A percentile compares a stretch with the other conserved stretches of the same genome.
phyloP scores from a whole-genome alignment of 2,113 vertebrate genomes.

The Labeo rohita region DNA sequence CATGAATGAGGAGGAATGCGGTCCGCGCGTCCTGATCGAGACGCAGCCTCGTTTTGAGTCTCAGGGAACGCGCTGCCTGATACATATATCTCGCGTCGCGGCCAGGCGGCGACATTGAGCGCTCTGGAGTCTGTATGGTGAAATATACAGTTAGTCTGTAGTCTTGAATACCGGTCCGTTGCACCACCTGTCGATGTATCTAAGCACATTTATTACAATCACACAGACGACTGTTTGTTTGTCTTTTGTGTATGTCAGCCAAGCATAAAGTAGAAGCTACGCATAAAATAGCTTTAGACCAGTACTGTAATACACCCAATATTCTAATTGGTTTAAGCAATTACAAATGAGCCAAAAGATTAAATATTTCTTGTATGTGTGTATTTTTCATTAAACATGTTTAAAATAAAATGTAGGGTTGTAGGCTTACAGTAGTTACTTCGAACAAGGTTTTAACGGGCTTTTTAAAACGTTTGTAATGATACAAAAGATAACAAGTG shows the following conservation, averaged over 20 bases:
- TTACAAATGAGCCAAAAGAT: background rate
- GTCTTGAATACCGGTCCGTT: constrained; percentile 24
- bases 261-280: background rate
- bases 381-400: background rate
- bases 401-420: background rate
- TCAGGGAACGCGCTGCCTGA: constrained; percentile 59
- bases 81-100: constrained; percentile 38
- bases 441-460: background rate
- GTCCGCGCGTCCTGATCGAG: constrained; percentile 76
- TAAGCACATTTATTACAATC: constrained; percentile 30
- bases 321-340: background rate
- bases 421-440: background rate
- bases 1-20: constrained; percentile 73
- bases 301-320: background rate
- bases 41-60: constrained; percentile 75
- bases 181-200: constrained; percentile 42
- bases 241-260: background rate
- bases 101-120: constrained; percentile 72
- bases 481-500: background rate
- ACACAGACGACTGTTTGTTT: constrained; percentile 4
- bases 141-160: constrained; percentile 20
- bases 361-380: background rate
- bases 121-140: background rate
- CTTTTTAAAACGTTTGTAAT: background rate
- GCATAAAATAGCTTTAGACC: background rate